These are phyloP conservation scores for Phthorimaea operculella DNA, from an alignment of 1,140 invertebrate species.

Conservation along the genomic window DNA sequence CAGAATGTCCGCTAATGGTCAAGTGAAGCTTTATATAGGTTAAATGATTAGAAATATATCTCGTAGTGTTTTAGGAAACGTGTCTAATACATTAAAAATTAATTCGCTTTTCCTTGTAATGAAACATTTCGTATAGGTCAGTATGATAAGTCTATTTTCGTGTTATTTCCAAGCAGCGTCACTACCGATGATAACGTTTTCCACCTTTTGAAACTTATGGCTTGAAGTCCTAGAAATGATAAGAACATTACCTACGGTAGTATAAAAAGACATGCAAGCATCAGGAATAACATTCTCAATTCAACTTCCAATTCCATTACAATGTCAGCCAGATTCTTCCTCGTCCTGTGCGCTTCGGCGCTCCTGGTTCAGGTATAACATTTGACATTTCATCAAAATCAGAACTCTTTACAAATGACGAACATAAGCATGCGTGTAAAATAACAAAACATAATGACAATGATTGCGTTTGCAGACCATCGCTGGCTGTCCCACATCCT, in stretches of 20 bases:
- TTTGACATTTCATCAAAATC: background rate
- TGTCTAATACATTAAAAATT: too few relatives aligned
- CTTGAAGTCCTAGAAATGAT: too few relatives aligned
- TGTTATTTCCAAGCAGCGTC: too few relatives aligned
- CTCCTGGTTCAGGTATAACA: constrained; percentile 28
- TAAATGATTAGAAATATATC: too few relatives aligned
- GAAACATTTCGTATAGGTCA: too few relatives aligned
- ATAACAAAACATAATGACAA: background rate
- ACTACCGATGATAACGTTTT: too few relatives aligned
- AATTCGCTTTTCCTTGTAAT: too few relatives aligned
- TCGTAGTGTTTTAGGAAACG: too few relatives aligned
- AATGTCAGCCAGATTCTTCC: constrained; percentile 25
- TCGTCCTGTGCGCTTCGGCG: constrained; percentile 25
- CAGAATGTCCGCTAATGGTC: background rate
- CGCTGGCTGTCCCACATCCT: background rate
- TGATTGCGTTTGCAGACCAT: background rate
- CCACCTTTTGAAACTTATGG: too few relatives aligned
- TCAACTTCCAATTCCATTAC: background rate
- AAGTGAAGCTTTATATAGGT: too few relatives aligned
- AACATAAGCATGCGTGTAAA: background rate
- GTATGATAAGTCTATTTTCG: too few relatives aligned
- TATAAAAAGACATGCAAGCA: background rate
- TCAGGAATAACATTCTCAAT: background rate
- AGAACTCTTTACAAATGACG: background rate
- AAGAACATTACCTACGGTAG: too few relatives aligned